Conservation (phyloP, 2,888 invertebrate species). For the Tuta absoluta region DNA sequence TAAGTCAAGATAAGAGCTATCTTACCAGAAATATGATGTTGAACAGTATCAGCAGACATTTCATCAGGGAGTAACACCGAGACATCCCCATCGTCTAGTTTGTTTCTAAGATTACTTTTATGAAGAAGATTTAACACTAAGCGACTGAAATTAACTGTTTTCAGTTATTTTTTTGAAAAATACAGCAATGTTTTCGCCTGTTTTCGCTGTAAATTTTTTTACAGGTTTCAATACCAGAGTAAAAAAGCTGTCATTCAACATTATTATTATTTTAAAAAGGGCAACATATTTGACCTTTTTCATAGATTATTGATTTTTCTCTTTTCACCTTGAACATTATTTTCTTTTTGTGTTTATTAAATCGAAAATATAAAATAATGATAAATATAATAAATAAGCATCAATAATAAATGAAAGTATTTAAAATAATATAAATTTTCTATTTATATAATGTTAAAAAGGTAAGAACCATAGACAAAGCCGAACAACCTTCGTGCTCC, state of each 20-base stretch:
- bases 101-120: background rate
- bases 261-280: background rate
- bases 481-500: slow-evolving; percentile 43
- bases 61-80: slow-evolving; percentile 86
- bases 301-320: slow-evolving; percentile 16
- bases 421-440: background rate
- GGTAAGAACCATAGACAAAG: slow-evolving; percentile 42
- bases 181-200: slow-evolving; percentile 3
- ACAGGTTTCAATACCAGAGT: background rate
- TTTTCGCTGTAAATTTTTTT: background rate
- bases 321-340: slow-evolving; percentile 2
- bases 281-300: slow-evolving; percentile 19
- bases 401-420: background rate
- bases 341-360: background rate
- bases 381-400: background rate
- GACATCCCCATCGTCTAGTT: slow-evolving; percentile 83
- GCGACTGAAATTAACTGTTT: background rate
- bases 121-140: background rate
- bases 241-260: background rate
- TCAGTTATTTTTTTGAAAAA: slow-evolving; percentile 1
- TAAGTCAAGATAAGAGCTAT: slow-evolving; percentile 9
- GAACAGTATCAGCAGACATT: slow-evolving; percentile 86
- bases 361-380: background rate
- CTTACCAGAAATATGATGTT: slow-evolving; percentile 89
- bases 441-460: background rate